Base-by-base conservation (phyloP, 2,113 vertebrate genomes). In the Oncorhynchus gorbuscha region DNA sequence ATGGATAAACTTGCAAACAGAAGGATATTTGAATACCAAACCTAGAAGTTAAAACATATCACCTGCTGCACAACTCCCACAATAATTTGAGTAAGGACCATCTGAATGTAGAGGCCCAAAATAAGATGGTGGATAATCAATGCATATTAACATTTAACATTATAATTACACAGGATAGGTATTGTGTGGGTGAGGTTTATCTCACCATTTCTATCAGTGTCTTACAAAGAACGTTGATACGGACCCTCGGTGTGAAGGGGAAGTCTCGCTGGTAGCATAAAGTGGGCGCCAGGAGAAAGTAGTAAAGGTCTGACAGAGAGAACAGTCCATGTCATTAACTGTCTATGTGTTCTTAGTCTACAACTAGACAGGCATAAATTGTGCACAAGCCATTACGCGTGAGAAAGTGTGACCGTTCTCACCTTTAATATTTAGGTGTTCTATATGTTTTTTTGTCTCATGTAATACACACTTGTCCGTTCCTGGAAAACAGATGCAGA, bases 1-100 rank as follows among this genome's bases (percentile, higher is more conserved):
- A 39, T 9, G 39, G n/a, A 64, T 9, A 45, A 9, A 45, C 39
- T 45, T 45, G 9, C 39, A 45, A 45, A 45, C 39, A 45, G 39
- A 45, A 11, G 8, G 39, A 45, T 45, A 1, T 11, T 45, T 45
- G 11, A 45, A 72, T 12, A 67, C 62, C 35, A 32, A 28, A 45
- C 39, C 48, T 45, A 45, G 11, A 71, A 80, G 49, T 28, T 70
- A 3, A 20, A 20, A 8, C 26, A 45, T 3, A 11, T 5, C 9
- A 58, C 5, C 22, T 72, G 51, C 7, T 45, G 39, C 39, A 45
- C 84, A n/a, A 89, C 75, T 76, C 85, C 83, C 67, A 89, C 83
- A 73, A 84, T 73, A 35, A 90, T 83, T 85, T 91, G 83, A 81
- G 87, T 87, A 18, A 91, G 80, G 71, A 92, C 71, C 71, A 85